Percentiles rank a stretch among this genome's conserved stretches.
Evolutionary conservation across 2,888 invertebrate genomes (phyloP).

Genomic region (Morinoia aosen): DNA sequence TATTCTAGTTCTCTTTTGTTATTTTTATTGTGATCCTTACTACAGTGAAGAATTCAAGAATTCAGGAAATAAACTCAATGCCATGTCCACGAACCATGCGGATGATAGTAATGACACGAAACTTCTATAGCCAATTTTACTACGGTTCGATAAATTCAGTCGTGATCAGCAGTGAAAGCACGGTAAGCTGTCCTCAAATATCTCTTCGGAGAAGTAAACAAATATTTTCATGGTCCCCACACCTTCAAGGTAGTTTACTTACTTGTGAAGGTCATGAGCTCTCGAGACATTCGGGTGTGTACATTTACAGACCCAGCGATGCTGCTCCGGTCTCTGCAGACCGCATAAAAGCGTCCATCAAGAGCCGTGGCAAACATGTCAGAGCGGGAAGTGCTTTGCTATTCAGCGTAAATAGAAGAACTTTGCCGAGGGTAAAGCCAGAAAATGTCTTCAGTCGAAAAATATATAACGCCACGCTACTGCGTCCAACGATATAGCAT

Average conservation of each 20-base stretch:
- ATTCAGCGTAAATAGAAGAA: conserved; percentile 43
- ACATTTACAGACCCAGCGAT: background rate
- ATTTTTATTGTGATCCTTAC: too few species aligned
- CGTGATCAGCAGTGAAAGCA: too few species aligned
- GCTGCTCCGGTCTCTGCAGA: background rate
- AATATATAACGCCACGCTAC: background rate
- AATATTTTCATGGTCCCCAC: too few species aligned
- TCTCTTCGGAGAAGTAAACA: too few species aligned
- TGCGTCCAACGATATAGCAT: background rate
- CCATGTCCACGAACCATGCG: too few species aligned
- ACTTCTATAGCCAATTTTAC: too few species aligned
- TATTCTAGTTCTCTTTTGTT: too few species aligned
- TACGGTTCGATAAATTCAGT: too few species aligned
- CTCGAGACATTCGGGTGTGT: background rate
- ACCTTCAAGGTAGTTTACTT: background rate
- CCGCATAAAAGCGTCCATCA: conserved; percentile 52
- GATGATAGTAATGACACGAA: too few species aligned
- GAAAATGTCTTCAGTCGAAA: conserved; percentile 25
- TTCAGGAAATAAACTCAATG: too few species aligned
- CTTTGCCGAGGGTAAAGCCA: background rate
- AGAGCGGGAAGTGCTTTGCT: conserved; percentile 39
- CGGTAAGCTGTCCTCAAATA: too few species aligned
- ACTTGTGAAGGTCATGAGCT: background rate
- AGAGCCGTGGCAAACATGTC: conserved; percentile 38
- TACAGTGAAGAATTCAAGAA: too few species aligned